A percentile compares a stretch with the other conserved stretches of the same genome.
phyloP scores from a whole-genome alignment of 1,140 invertebrate species.

The Panagrolaimus sp. region DNA sequence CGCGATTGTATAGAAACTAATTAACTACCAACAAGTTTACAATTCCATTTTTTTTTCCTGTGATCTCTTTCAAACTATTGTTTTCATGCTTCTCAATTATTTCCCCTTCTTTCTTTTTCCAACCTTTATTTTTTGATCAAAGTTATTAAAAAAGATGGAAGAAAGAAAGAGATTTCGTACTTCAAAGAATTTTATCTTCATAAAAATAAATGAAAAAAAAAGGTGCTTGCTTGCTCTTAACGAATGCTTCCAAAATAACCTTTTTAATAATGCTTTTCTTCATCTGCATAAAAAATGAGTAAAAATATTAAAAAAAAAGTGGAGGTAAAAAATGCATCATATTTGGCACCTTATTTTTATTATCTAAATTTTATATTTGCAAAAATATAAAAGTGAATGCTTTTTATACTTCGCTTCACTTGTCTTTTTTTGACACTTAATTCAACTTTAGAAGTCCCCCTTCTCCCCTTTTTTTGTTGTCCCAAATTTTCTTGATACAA shows the following conservation, averaged over 20 bases:
- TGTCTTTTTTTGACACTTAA: slow-evolving; percentile 8
- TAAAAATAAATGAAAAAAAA: background rate
- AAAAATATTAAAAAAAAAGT: background rate
- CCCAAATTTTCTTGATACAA: slow-evolving; percentile 11
- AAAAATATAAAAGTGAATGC: background rate
- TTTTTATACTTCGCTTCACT: slow-evolving; percentile 13
- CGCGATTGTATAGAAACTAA: background rate
- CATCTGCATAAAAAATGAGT: slow-evolving; percentile 15
- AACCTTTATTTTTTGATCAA: slow-evolving; percentile 1
- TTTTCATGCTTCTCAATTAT: background rate
- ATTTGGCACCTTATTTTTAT: background rate
- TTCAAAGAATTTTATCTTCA: slow-evolving; percentile 3
- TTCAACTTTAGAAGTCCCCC: background rate
- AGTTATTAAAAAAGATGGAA: background rate
- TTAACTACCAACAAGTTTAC: background rate
- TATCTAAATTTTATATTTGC: too few species aligned
- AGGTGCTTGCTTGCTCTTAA: background rate
- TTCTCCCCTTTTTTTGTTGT: background rate
- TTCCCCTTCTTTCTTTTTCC: background rate
- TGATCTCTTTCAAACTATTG: background rate
- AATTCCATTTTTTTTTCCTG: background rate
- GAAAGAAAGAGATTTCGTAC: background rate
- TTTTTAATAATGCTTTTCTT: slow-evolving; percentile 5
- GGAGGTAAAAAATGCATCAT: slow-evolving; percentile 7
- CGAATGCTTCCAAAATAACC: background rate